These are phyloP conservation scores for Pipa parva DNA, from an alignment of 2,113 vertebrate species.

Conservation along the genomic window DNA sequence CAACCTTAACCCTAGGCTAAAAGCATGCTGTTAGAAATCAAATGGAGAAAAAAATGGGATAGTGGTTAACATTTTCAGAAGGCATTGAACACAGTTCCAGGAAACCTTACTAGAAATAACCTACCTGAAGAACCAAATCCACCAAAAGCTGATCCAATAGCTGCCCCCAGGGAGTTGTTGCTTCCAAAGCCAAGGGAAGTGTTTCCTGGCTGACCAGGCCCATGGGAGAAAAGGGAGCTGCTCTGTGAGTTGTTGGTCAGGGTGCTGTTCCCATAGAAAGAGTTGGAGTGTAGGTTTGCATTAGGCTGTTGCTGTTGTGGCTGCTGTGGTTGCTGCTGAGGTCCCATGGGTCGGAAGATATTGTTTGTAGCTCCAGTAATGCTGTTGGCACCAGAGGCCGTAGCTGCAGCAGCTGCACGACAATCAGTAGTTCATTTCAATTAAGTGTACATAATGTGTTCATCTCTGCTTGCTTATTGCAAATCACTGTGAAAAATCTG, in stretches of 20 bases:
- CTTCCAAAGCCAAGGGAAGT: slow-evolving; percentile 90
- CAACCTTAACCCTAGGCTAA: too few relatives aligned
- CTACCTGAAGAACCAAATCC: slow-evolving; percentile 92
- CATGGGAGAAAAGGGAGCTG: slow-evolving; percentile 92
- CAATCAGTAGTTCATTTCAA: too few relatives aligned
- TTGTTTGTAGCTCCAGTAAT: slow-evolving; percentile 85
- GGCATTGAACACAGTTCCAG: too few relatives aligned
- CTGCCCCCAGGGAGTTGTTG: slow-evolving; percentile 83
- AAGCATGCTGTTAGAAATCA: background rate
- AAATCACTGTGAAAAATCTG: too few relatives aligned
- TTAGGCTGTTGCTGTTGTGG: slow-evolving; percentile 79
- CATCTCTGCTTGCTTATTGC: too few relatives aligned
- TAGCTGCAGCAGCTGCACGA: slow-evolving; percentile 81
- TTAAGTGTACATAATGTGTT: too few relatives aligned
- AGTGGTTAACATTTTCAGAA: too few relatives aligned
- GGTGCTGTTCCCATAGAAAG: slow-evolving; percentile 87
- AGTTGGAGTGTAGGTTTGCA: slow-evolving; percentile 83
- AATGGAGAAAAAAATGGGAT: too few relatives aligned
- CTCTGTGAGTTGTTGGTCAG: slow-evolving; percentile 87
- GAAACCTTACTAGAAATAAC: slow-evolving; percentile 42
- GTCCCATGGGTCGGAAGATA: slow-evolving; percentile 86
- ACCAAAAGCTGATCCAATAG: slow-evolving; percentile 88
- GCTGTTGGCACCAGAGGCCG: slow-evolving; percentile 84
- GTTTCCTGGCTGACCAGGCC: slow-evolving; percentile 77
- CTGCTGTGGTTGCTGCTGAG: slow-evolving; percentile 70